A percentile compares a stretch with the other conserved stretches of the same genome.
Evolutionary conservation across 2,888 invertebrate genomes (phyloP).

Genomic region (Ischnura elegans): DNA sequence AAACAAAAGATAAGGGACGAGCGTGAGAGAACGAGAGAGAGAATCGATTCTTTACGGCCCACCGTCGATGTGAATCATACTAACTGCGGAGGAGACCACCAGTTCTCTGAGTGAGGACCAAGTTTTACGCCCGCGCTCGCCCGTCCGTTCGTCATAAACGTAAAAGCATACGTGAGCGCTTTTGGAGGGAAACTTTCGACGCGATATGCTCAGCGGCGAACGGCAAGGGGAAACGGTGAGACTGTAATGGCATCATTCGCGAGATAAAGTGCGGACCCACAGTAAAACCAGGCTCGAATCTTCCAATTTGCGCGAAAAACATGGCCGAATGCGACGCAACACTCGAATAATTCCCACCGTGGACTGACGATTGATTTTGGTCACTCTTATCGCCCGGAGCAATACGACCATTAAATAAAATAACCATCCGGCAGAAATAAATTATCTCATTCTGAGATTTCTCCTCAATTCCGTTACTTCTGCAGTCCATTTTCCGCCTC

Average conservation of each 20-base stretch:
- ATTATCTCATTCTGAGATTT: too few species aligned
- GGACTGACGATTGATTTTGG: too few species aligned
- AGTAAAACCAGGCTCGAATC: neutral
- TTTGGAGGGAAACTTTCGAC: neutral
- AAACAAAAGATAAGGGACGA: neutral
- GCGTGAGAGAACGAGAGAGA: neutral
- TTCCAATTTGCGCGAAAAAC: constrained; percentile 23
- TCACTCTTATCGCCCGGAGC: too few species aligned
- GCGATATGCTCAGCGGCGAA: neutral
- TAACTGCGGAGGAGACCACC: constrained; percentile 3
- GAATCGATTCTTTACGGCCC: neutral
- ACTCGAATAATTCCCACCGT: neutral
- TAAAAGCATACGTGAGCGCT: constrained; percentile 16
- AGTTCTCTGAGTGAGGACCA: neutral
- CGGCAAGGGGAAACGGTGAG: neutral
- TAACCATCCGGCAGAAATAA: too few species aligned
- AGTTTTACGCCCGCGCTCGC: neutral
- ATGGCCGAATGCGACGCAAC: neutral
- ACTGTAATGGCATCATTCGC: neutral
- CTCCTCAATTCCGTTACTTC: too few species aligned
- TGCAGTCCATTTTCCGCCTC: too few species aligned
- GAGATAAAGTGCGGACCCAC: neutral
- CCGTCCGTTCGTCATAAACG: constrained; percentile 6
- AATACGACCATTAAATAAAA: too few species aligned
- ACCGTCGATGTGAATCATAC: neutral